These are phyloP conservation scores for Euura lappo DNA, from an alignment of 1,140 invertebrate genomes.

Conservation along the genomic window DNA sequence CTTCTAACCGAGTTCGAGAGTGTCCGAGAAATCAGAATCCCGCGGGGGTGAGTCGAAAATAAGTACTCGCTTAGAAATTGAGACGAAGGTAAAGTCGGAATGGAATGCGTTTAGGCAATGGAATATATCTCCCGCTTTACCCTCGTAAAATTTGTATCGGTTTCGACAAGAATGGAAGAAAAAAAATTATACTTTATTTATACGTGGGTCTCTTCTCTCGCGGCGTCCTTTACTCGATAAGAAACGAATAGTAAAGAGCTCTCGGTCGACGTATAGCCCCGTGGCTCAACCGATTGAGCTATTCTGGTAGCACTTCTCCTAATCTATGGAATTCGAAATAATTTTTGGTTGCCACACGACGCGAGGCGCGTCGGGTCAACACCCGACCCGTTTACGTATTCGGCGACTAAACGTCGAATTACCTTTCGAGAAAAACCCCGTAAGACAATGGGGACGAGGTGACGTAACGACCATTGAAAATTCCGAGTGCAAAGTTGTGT, in stretches of 20 bases:
- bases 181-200: slow-evolving; percentile 4
- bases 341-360: not conserved
- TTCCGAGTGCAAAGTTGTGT: not conserved
- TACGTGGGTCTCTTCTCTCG: not conserved
- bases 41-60: not conserved
- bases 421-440: no score
- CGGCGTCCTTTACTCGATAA: not conserved
- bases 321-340: slow-evolving; percentile 25
- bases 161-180: not conserved
- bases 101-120: not conserved
- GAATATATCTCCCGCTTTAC: not conserved
- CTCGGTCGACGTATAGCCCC: no score
- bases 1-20: not conserved
- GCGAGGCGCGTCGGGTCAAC: not conserved
- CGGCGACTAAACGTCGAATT: no score
- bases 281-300: slow-evolving; percentile 16
- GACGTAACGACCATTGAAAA: no score
- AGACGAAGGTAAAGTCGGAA: not conserved
- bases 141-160: not conserved
- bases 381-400: not conserved
- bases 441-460: no score
- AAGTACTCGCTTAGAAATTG: not conserved
- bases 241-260: not conserved
- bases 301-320: slow-evolving; percentile 20
- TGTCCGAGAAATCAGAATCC: not conserved